These are phyloP conservation scores for Ptilonorhynchus violaceus DNA, from an alignment of 2,113 vertebrate genomes.

Conservation along the genomic window DNA sequence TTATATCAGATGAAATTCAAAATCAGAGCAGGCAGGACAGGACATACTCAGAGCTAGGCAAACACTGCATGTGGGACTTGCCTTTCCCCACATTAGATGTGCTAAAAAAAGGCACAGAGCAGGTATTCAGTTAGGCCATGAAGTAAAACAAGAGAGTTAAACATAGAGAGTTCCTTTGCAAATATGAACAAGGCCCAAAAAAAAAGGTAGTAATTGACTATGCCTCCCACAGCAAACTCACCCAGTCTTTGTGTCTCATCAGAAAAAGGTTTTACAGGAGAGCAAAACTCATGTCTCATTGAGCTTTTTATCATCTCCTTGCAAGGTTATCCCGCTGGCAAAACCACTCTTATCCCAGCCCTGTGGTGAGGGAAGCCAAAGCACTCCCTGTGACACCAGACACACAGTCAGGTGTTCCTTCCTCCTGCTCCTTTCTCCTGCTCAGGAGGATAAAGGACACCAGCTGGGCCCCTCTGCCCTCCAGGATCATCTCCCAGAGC, in stretches of 20 bases:
- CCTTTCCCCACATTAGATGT: background rate
- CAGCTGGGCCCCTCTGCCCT: background rate
- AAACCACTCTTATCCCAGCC: background rate
- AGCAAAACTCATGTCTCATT: background rate
- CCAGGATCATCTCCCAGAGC: background rate
- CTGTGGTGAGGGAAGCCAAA: background rate
- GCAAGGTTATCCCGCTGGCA: background rate
- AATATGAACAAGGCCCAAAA: background rate
- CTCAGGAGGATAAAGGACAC: background rate
- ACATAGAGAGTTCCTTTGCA: background rate
- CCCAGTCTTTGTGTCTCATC: background rate
- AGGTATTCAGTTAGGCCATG: background rate
- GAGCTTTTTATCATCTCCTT: background rate
- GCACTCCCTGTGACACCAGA: background rate
- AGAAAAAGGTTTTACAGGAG: background rate
- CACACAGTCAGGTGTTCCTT: background rate
- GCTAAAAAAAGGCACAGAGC: background rate
- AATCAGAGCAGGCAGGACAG: background rate
- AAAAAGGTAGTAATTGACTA: background rate
- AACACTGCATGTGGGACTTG: background rate
- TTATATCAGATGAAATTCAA: background rate
- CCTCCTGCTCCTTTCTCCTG: background rate
- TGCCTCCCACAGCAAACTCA: background rate
- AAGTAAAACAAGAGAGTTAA: background rate
- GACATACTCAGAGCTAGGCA: background rate